Evolutionary conservation across 1,140 invertebrate species (phyloP).

Genomic region (Ridgeia piscesae): DNA sequence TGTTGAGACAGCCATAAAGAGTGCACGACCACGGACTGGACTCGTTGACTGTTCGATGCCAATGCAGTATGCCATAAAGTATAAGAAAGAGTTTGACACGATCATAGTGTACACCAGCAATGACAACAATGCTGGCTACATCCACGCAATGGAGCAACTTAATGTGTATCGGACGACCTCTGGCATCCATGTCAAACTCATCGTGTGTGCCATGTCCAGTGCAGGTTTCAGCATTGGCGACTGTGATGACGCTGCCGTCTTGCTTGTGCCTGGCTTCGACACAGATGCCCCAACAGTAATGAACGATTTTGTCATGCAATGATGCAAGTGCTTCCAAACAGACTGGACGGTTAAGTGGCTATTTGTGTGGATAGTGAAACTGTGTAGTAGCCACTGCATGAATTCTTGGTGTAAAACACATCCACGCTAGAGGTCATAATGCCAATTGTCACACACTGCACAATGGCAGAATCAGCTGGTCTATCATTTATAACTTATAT

Average conservation of each 20-base stretch:
- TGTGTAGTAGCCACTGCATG: not conserved
- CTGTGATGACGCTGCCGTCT: conserved; percentile 61
- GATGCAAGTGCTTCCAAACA: not conserved
- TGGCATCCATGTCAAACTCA: conserved; percentile 42
- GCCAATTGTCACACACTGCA: not conserved
- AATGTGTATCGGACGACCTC: conserved; percentile 37
- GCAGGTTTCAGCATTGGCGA: conserved; percentile 58
- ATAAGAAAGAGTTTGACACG: conserved; percentile 56
- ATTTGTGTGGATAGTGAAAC: not conserved
- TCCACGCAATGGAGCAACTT: conserved; percentile 43
- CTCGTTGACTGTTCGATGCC: conserved; percentile 59
- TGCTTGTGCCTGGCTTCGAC: conserved; percentile 69
- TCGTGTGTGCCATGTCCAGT: conserved; percentile 63
- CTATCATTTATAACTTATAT: not conserved
- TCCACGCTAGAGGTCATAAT: not conserved
- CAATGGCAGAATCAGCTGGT: not conserved
- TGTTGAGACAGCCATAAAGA: not conserved
- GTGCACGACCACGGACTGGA: not conserved
- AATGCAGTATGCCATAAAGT: conserved; percentile 64
- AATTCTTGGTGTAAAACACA: not conserved
- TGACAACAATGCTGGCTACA: conserved; percentile 41
- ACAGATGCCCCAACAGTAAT: conserved; percentile 64
- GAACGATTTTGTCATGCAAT: conserved; percentile 37
- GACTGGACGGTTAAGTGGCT: not conserved
- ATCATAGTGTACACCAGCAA: conserved; percentile 51